Conservation (phyloP, 2,113 vertebrate species). For the Aix galericulata region DNA sequence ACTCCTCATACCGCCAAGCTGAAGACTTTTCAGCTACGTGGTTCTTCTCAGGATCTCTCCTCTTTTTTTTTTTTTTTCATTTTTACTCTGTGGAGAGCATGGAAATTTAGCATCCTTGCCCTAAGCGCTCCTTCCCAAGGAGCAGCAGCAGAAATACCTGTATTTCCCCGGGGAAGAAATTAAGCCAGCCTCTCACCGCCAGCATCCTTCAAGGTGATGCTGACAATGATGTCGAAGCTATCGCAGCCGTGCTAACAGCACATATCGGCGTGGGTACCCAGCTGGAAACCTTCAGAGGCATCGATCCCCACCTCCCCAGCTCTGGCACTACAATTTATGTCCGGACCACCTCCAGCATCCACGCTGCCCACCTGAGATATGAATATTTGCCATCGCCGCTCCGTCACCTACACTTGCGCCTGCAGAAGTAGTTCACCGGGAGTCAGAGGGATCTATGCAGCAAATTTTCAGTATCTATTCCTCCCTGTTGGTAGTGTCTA, state of each 20-base stretch:
- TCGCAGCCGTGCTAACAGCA: too few relatives aligned
- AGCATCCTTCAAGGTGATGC: slow-evolving; percentile 25
- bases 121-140: not conserved
- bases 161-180: slow-evolving; percentile 25
- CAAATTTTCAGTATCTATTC: slow-evolving; percentile 47
- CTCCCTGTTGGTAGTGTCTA: slow-evolving; percentile 48
- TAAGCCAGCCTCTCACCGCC: not conserved
- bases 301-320: not conserved
- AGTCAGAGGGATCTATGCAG: slow-evolving; percentile 38
- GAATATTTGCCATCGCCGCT: not conserved
- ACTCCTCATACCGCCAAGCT: not conserved
- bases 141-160: not conserved
- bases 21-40: not conserved
- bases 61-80: not conserved
- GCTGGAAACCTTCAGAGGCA: slow-evolving; percentile 7
- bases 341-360: not conserved
- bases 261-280: not conserved
- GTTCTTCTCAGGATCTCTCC: not conserved
- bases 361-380: not conserved
- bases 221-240: not conserved
- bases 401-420: not conserved
- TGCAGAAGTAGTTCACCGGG: not conserved
- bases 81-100: not conserved
- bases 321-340: not conserved
- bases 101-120: not conserved